phyloP scores from a whole-genome alignment of 2,888 invertebrate species.

The Anthophora plumipes region DNA sequence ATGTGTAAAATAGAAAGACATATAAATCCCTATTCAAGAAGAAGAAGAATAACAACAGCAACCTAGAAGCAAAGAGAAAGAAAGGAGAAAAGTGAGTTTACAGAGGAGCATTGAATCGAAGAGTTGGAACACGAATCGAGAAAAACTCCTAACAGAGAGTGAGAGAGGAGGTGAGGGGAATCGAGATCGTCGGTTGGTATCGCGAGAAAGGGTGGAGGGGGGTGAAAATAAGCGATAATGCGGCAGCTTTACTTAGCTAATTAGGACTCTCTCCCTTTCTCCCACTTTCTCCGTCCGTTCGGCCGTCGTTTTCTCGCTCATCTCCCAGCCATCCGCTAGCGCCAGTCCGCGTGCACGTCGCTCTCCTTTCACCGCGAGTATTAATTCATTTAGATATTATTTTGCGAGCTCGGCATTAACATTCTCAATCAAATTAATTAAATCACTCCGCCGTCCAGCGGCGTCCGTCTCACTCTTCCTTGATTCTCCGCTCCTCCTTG shows the following conservation, averaged over 20 bases:
- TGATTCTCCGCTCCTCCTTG: background rate
- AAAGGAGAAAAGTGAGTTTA: conserved; percentile 19
- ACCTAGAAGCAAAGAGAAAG: background rate
- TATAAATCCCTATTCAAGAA: background rate
- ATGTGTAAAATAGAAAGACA: background rate
- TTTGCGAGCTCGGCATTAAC: conserved; percentile 80
- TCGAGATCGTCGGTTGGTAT: conserved; percentile 24
- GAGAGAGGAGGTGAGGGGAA: conserved; percentile 4
- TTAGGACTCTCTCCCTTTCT: conserved; percentile 76
- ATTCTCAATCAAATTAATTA: conserved; percentile 83
- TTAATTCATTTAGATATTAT: conserved; percentile 83
- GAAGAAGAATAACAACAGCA: no score
- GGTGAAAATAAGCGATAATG: conserved; percentile 83
- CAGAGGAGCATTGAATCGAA: conserved; percentile 28
- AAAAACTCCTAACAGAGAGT: conserved; percentile 31
- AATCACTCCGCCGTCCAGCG: conserved; percentile 75
- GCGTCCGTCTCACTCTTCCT: conserved; percentile 34
- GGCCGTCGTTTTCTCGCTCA: conserved; percentile 72
- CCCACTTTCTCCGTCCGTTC: conserved; percentile 37
- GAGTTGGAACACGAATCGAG: conserved; percentile 43
- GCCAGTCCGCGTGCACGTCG: conserved; percentile 56
- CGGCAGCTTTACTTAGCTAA: conserved; percentile 84
- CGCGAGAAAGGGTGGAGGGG: conserved; percentile 27
- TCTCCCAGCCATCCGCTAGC: conserved; percentile 61
- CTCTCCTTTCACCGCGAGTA: conserved; percentile 71